Evolutionary conservation across 2,113 vertebrate genomes (phyloP).

Genomic region (Cairina moschata): DNA sequence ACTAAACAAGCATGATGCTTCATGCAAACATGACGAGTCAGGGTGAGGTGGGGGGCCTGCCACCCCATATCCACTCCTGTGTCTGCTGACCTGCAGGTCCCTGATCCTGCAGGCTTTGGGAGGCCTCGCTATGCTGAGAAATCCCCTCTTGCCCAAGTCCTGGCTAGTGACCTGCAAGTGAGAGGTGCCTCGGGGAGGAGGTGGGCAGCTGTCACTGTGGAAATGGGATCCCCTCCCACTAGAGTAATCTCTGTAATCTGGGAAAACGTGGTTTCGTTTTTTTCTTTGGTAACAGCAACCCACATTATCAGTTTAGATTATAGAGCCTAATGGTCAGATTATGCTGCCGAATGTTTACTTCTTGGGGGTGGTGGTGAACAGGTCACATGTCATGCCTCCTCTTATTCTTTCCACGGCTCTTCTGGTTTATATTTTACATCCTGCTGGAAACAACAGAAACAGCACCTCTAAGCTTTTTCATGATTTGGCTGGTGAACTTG

Average conservation of each 20-base stretch:
- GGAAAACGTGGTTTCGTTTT: conserved; percentile 39
- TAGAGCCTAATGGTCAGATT: not conserved
- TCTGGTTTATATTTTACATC: not conserved
- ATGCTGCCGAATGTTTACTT: not conserved
- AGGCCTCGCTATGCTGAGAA: fast-evolving
- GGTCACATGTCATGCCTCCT: not conserved
- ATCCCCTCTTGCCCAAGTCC: not conserved
- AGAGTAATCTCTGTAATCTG: not conserved
- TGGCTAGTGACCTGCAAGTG: not conserved
- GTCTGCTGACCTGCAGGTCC: not conserved
- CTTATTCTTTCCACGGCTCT: not conserved
- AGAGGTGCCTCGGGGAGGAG: not conserved
- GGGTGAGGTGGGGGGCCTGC: not conserved
- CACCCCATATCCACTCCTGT: fast-evolving
- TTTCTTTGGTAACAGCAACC: conserved; percentile 14
- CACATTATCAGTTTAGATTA: not conserved
- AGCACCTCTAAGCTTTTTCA: not conserved
- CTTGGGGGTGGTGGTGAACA: not conserved
- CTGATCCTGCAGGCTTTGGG: not conserved
- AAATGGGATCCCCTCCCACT: not conserved
- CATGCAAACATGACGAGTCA: fast-evolving
- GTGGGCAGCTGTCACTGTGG: not conserved
- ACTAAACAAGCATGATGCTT: too few relatives aligned
- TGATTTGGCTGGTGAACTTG: not conserved
- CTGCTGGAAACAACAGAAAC: not conserved